phyloP scores from a whole-genome alignment of 2,888 invertebrate species.

The Eurytoma adleriae region DNA sequence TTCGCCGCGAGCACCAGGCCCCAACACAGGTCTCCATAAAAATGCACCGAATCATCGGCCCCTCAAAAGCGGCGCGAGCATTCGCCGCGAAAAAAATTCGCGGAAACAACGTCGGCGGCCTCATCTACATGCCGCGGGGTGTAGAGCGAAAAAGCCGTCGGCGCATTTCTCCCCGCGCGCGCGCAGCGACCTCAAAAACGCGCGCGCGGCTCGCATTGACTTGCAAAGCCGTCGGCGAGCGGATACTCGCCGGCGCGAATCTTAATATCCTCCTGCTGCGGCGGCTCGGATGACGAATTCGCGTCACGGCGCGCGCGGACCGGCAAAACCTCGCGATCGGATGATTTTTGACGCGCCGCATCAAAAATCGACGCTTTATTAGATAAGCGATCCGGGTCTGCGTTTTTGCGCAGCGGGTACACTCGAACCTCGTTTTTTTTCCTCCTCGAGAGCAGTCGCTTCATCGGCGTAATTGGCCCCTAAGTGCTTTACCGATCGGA shows the following conservation, averaged over 20 bases:
- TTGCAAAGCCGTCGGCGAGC: conserved; percentile 48
- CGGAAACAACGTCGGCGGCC: neutral
- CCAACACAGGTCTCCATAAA: neutral
- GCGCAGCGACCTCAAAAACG: conserved; percentile 21
- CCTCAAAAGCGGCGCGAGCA: neutral
- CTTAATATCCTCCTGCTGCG: conserved; percentile 21
- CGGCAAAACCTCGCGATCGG: conserved; percentile 17
- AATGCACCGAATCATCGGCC: neutral
- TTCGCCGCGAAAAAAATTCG: neutral
- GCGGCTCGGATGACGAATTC: conserved; percentile 45
- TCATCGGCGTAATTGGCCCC: neutral
- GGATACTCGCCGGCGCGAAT: conserved; percentile 48
- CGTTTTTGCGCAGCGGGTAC: neutral
- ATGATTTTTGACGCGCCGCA: conserved; percentile 3
- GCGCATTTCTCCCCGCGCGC: neutral
- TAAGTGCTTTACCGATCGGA: conserved; percentile 1
- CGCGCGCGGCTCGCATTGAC: conserved; percentile 35
- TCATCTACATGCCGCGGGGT: neutral
- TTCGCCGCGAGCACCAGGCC: neutral
- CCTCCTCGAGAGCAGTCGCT: too few species aligned
- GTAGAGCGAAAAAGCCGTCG: conserved; percentile 20
- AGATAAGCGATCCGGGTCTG: conserved; percentile 4
- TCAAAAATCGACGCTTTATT: conserved; percentile 6
- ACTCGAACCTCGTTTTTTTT: neutral
- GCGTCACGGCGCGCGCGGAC: conserved; percentile 28